Evolutionary conservation across 2,113 vertebrate species (phyloP).

Genomic region (Spea bombifrons): DNA sequence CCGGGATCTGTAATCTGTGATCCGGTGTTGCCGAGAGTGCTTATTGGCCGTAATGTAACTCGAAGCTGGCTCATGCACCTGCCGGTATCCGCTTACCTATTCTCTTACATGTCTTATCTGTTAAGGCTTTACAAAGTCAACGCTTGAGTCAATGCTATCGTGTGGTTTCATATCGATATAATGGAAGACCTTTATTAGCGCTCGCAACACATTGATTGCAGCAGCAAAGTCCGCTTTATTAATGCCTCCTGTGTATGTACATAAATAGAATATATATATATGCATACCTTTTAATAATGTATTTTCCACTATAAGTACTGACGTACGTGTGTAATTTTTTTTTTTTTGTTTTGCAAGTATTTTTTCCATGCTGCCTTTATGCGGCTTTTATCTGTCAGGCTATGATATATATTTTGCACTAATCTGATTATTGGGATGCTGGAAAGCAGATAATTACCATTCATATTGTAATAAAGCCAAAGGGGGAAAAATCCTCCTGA

Average conservation of each 20-base stretch:
- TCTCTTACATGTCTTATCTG: background rate
- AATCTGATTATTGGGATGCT: background rate
- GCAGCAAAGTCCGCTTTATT: background rate
- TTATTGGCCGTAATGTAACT: too few relatives aligned
- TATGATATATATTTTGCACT: background rate
- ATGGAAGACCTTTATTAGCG: too few relatives aligned
- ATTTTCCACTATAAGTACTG: too few relatives aligned
- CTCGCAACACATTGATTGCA: too few relatives aligned
- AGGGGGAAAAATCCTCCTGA: background rate
- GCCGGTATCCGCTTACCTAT: background rate
- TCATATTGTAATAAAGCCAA: background rate
- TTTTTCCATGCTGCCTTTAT: too few relatives aligned
- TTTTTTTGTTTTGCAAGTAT: too few relatives aligned
- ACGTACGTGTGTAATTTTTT: too few relatives aligned
- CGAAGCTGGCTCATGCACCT: background rate
- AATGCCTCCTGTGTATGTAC: background rate
- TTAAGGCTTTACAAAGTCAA: background rate
- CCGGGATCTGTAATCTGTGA: too few relatives aligned
- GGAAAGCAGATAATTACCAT: background rate
- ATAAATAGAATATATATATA: too few relatives aligned
- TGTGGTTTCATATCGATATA: background rate
- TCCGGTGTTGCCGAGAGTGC: too few relatives aligned
- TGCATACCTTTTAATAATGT: too few relatives aligned
- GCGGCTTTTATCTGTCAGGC: background rate
- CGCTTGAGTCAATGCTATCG: background rate